Conservation (phyloP, 2,797 vertebrate genomes). For the Diglossa cyanea region DNA sequence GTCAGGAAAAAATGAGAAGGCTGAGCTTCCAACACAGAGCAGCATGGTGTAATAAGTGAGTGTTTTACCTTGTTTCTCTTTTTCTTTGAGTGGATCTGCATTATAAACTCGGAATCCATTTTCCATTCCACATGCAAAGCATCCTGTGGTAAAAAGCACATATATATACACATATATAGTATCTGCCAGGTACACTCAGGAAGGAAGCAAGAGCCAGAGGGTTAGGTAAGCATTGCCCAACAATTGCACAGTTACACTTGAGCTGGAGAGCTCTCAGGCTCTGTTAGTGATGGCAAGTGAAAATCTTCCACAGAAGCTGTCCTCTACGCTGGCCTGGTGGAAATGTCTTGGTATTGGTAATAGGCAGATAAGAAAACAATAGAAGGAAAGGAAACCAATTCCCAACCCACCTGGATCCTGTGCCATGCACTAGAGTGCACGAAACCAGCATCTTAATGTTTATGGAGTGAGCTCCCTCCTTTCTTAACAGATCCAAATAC, state of each 20-base stretch:
- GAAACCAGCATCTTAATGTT: not conserved
- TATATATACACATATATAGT: not conserved
- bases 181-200: not conserved
- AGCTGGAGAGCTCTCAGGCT: not conserved
- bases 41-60: not conserved
- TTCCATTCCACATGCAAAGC: slow-evolving; percentile 99
- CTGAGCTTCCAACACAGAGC: not conserved
- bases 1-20: not conserved
- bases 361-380: not conserved
- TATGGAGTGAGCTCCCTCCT: not conserved
- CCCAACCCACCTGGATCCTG: not conserved
- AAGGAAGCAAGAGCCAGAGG: not conserved
- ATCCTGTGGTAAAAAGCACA: slow-evolving; percentile 80
- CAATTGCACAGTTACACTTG: not conserved
- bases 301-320: not conserved
- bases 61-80: slow-evolving; percentile 95
- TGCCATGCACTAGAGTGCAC: not conserved
- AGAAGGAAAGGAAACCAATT: not conserved
- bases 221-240: not conserved
- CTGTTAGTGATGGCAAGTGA: not conserved
- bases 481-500: not conserved
- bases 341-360: not conserved
- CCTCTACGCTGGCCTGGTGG: not conserved
- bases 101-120: slow-evolving; percentile 99
- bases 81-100: slow-evolving; percentile 98